Evolutionary conservation across 1,140 invertebrate species (phyloP), one percentile per base, ranked within the genome.

Genomic region (Steinernema khuongi): DNA sequence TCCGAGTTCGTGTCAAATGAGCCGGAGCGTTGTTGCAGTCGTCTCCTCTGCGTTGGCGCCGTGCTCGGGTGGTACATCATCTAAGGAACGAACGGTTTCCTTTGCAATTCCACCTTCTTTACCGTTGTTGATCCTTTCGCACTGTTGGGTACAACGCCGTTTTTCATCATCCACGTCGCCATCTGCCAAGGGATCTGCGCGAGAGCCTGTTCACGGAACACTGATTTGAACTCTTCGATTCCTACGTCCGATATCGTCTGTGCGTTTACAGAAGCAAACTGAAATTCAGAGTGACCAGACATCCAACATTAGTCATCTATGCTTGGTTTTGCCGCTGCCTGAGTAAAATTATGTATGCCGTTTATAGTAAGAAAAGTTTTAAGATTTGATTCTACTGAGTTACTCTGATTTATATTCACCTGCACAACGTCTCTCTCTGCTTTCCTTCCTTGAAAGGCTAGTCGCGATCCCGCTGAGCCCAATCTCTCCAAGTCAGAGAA

Each of bases 361-460:
- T n/a, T n/a, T n/a, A n/a, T n/a, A n/a, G n/a, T n/a, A n/a, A n/a
- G n/a, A n/a, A n/a, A n/a, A n/a, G n/a, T n/a, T n/a, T n/a, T n/a
- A n/a, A n/a, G n/a, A n/a, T 44, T 41, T 70, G 0, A 43, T 0
- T 11, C 18, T 33, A 17, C n/a, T 33, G 19, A 33, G 33, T 0
- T 11, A 19, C 68, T 18, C 28, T 26, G 22, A 0, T 17, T 30
- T 19, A 31, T 32, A 43, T 17, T 30, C 29, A 81, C 81, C 71
- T 83, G 81, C 22, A 74, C 74, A 50, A 67, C 76, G 71, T 81
- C 81, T 22, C 81, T 26, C 68, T 81, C 81, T 7, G 82, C 76
- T 66, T 83, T 81, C 30, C 81, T 30, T 44, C 81, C 81, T 67
- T 81, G 81, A 73, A 71, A 81, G 33, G 80, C 82, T 19, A 81